Base-by-base conservation (phyloP, 2,888 invertebrate species). In the Apodemia mormo region DNA sequence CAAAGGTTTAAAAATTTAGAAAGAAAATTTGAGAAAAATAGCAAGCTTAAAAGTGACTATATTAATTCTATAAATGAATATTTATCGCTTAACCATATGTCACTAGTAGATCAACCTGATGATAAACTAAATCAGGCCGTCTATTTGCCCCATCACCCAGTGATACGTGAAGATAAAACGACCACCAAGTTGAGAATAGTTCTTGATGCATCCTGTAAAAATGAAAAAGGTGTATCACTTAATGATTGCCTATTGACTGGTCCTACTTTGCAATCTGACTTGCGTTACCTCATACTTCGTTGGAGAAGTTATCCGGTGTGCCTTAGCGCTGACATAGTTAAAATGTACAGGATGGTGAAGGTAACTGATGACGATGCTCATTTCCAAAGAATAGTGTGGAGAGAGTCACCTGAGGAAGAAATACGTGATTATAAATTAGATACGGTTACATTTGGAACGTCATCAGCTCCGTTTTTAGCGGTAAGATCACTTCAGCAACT, bases 281-380 rank as follows among this genome's bases (percentile, higher is more conserved):
- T 81, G 65, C 74, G 79, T 43, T 71, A 75, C n/a, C 73, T 81
- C 0, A 40, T 80, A 4, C 72, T 78, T 69, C 66, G 77, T 61
- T 81, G 76, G 76, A 68, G 76, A 30, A 37, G 12, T 22, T 66
- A 74, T 68, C 68, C 68, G 7, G 70, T 76, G n/a, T 71, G 74
- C 58, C 29, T 77, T 30, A 61, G 68, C 7, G 76, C 73, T 9
- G 76, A 77, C 65, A 74, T 80, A 8, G 70, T 74, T 0, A 78
- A 82, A 73, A 82, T 83, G 80, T 82, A 80, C 65, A 68, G 76
- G 0, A 74, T 73, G 61, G 69, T 78, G 0, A 69, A 66, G 65
- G 67, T 76, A 9, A 29, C 67, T 6, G n/a, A 49, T 49, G 49
- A 49, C 4, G 49, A 49, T 49, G 10, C 49, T 49, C 49, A 49